Evolutionary conservation across 2,113 vertebrate species (phyloP).

Genomic region (Mustelus asterias): DNA sequence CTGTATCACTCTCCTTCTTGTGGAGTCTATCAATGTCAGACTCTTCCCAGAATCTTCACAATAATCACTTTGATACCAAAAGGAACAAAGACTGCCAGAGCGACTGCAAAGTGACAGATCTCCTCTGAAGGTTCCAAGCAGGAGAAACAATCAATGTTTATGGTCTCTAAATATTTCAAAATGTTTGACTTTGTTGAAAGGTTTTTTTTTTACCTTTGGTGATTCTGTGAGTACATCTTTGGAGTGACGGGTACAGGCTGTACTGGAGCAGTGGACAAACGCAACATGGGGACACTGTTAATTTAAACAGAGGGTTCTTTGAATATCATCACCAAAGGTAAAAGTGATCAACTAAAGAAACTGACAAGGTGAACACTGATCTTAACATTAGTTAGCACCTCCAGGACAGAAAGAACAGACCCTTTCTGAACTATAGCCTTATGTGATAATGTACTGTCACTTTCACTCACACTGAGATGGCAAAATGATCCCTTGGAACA

Average conservation of each 20-base stretch:
- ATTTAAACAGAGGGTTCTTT: slow-evolving; percentile 26
- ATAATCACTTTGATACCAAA: background rate
- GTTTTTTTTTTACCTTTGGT: slow-evolving; percentile 16
- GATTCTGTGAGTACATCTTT: slow-evolving; percentile 26
- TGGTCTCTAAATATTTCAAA: background rate
- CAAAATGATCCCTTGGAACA: no score
- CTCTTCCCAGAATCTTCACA: background rate
- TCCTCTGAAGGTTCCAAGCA: background rate
- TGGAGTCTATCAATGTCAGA: background rate
- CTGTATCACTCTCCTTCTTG: background rate
- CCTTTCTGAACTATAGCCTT: background rate
- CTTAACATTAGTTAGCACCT: background rate
- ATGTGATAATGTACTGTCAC: background rate
- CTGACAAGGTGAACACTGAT: background rate
- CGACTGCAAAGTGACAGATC: background rate
- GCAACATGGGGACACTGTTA: slow-evolving; percentile 22
- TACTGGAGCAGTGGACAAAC: slow-evolving; percentile 2
- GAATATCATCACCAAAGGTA: slow-evolving; percentile 21
- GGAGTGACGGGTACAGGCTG: background rate
- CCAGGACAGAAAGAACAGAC: background rate
- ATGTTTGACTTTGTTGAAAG: background rate
- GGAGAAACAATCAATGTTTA: background rate
- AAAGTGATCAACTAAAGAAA: background rate
- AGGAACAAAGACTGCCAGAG: background rate
- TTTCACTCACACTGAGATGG: background rate